Base-by-base conservation (phyloP, 2,113 vertebrate species). In the Ageneiosus marmoratus region DNA sequence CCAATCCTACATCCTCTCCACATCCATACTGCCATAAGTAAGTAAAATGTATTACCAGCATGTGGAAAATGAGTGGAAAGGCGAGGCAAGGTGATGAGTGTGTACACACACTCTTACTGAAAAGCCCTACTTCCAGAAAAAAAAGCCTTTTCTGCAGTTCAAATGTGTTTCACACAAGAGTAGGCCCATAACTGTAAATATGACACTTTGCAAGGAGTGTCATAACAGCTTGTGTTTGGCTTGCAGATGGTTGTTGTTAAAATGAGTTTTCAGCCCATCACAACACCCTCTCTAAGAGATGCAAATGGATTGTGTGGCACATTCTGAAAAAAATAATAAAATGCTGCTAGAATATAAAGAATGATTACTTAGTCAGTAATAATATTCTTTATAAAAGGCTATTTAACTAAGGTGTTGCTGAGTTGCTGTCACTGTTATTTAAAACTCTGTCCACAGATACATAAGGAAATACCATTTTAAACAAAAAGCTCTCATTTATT, bases 21-120 rank as follows among this genome's bases (percentile, higher is more conserved):
- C 55, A 90, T 91, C 89, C 67, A 48, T 76, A 88, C 89, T 89
- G 91, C 87, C 92, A 92, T 86, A 88, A 89, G 87, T 90, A 90
- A 92, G 92, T 91, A 90, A 92, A 92, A 92, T 91, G 85, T 88
- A 91, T 92, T 89, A 90, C 86, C 90, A 88, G 84, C 82, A 83
- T 83, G 81, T 86, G 83, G 83, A 86, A 83, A 50, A 67, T 2
- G 53, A 73, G 62, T 50, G 24, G 15, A 58, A 13, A 74, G n/a
- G 53, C 27, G 27, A 86, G 79, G 84, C 72, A 81, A 76, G 87
- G 88, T 91, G 91, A 91, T 91, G 92, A 91, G 89, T 89, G 88
- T 48, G 73, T 84, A 60, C 82, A 84, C 80, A 86, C 79, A 87
- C 1, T 29, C 83, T 82, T 91, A 90, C 90, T 93, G 92, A 92